A percentile compares a stretch with the other conserved stretches of the same genome.
Evolutionary conservation across 2,797 vertebrate species (phyloP).

Genomic region (Catamblyrhynchus diadema): DNA sequence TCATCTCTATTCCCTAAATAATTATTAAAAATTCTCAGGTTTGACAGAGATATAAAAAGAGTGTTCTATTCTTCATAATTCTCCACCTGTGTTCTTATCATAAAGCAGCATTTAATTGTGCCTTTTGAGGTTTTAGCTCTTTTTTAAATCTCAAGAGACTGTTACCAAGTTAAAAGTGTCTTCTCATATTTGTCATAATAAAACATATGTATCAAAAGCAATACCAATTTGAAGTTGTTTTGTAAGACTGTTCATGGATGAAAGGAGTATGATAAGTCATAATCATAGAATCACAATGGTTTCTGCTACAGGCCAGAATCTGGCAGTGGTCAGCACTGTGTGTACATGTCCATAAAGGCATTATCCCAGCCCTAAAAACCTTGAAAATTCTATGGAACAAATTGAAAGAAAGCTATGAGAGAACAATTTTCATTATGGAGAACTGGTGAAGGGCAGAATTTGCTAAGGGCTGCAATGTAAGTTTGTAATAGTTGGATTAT

Average conservation of each 20-base stretch:
- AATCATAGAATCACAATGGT: background rate
- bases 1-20: background rate
- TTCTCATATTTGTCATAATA: background rate
- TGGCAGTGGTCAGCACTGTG: background rate
- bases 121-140: background rate
- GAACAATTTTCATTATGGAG: background rate
- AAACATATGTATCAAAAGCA: background rate
- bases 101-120: background rate
- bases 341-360: background rate
- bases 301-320: background rate
- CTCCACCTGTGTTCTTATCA: background rate
- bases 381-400: background rate
- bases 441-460: background rate
- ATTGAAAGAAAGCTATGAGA: background rate
- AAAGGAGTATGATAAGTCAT: background rate
- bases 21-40: background rate
- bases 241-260: background rate
- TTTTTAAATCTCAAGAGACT: background rate
- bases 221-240: background rate
- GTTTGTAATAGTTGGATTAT: background rate
- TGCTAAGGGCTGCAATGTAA: background rate
- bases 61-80: background rate
- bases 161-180: background rate
- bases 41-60: background rate
- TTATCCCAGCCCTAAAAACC: background rate